Conservation (phyloP, 2,797 vertebrate genomes). For the Hoplostethus atlanticus region DNA sequence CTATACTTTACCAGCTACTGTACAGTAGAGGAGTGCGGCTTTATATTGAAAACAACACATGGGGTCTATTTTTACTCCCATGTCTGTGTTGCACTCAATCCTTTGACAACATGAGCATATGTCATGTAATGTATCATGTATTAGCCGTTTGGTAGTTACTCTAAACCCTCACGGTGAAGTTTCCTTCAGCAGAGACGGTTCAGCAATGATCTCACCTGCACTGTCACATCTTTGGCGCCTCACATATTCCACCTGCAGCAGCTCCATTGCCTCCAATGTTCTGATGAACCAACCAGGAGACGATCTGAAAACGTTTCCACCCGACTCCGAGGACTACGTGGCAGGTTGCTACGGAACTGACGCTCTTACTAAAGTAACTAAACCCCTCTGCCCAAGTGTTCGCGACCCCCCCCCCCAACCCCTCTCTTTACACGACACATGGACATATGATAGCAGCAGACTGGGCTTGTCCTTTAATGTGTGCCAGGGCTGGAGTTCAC, state of each 20-base stretch:
- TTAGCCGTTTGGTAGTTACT: neutral
- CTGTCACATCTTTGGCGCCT: slow-evolving; percentile 74
- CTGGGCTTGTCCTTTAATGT: slow-evolving; percentile 81
- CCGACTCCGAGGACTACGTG: slow-evolving; percentile 30
- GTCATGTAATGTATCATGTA: neutral
- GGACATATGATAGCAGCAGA: slow-evolving; percentile 80
- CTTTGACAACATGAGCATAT: neutral
- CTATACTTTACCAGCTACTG: neutral
- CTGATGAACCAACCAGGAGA: slow-evolving; percentile 13
- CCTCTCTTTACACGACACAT: slow-evolving; percentile 49
- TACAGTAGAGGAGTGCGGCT: neutral
- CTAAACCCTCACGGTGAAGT: too few relatives aligned
- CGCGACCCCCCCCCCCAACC: slow-evolving; percentile 25
- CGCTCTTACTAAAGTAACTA: slow-evolving; percentile 73
- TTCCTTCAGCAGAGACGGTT: neutral
- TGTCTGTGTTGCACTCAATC: slow-evolving; percentile 2
- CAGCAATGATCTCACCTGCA: slow-evolving; percentile 73
- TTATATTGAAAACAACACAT: neutral
- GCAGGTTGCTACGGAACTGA: slow-evolving; percentile 22
- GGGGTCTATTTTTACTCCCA: slow-evolving; percentile 4
- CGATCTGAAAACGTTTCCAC: neutral
- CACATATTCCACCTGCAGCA: slow-evolving; percentile 59
- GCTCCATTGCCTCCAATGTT: slow-evolving; percentile 67
- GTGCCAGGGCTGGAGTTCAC: slow-evolving; percentile 78
- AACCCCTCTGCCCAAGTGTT: slow-evolving; percentile 46